These are phyloP conservation scores for Anolis apletophallus DNA, from an alignment of 2,797 vertebrate species.

Conservation along the genomic window DNA sequence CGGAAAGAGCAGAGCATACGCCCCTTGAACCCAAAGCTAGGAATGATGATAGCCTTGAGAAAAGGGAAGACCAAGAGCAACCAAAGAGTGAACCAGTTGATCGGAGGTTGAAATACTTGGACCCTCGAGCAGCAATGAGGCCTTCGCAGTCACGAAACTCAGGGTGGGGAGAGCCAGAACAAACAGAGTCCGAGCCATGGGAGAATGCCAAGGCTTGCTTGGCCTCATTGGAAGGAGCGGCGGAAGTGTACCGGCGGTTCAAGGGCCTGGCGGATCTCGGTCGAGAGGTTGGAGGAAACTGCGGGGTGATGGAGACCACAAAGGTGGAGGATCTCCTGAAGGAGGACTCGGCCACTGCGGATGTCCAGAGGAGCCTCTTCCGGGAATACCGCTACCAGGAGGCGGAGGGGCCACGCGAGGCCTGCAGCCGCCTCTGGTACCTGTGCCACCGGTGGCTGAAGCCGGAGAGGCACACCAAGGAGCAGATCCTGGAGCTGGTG, in stretches of 20 bases:
- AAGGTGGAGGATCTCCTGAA: not conserved
- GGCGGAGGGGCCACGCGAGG: constrained; percentile 12
- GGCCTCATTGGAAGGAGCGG: constrained; percentile 10
- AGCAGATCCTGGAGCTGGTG: constrained; percentile 41
- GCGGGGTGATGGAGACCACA: rapidly evolving
- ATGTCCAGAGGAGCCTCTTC: constrained; percentile 16
- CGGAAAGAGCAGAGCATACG: too few species aligned
- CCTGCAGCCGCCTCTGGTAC: constrained; percentile 42
- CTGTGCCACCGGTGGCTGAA: constrained; percentile 44
- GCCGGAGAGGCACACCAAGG: constrained; percentile 25
- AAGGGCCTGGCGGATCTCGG: not conserved
- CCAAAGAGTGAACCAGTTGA: not conserved
- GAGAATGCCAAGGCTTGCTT: constrained; percentile 8
- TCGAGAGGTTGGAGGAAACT: not conserved
- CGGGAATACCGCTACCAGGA: constrained; percentile 25
- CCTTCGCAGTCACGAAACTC: not conserved
- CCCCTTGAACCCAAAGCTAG: not conserved
- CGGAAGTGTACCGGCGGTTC: constrained; percentile 1
- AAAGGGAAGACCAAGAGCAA: not conserved
- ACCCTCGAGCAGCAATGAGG: not conserved
- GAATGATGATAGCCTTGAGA: not conserved
- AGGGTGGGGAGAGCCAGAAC: not conserved
- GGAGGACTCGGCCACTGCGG: not conserved
- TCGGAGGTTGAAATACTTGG: constrained; percentile 6
- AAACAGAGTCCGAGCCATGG: not conserved